Conservation (phyloP, 2,888 invertebrate genomes). For the Cantharis rufa region DNA sequence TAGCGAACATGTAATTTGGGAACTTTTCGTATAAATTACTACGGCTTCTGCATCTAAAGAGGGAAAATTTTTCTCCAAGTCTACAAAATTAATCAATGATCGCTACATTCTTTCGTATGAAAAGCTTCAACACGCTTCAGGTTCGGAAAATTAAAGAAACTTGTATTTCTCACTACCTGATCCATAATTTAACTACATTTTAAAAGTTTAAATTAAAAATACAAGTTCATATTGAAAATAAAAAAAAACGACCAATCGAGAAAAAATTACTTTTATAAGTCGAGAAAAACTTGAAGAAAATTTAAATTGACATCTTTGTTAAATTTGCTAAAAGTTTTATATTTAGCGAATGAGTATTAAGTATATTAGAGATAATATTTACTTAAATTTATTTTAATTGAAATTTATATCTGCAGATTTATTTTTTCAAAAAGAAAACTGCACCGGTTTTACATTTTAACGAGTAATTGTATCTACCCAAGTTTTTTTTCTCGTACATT, state of each 20-base stretch:
- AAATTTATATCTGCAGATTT: not conserved
- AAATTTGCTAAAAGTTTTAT: not conserved
- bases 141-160: not conserved
- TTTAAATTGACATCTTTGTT: not conserved
- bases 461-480: not conserved
- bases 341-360: not conserved
- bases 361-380: not conserved
- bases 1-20: slow-evolving; percentile 32
- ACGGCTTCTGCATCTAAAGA: slow-evolving; percentile 23
- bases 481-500: not conserved
- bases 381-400: not conserved
- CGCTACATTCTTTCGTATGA: not conserved
- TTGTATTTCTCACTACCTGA: not conserved
- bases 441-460: not conserved
- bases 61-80: slow-evolving; percentile 22
- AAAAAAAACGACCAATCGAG: not conserved
- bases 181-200: not conserved
- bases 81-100: slow-evolving; percentile 4
- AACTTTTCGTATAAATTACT: slow-evolving; percentile 32
- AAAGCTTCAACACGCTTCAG: not conserved
- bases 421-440: not conserved
- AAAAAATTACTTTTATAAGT: not conserved
- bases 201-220: not conserved
- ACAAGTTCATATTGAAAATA: not conserved
- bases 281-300: not conserved